Evolutionary conservation across 2,797 vertebrate genomes (phyloP).

Genomic region (Synaphobranchus kaupii): DNA sequence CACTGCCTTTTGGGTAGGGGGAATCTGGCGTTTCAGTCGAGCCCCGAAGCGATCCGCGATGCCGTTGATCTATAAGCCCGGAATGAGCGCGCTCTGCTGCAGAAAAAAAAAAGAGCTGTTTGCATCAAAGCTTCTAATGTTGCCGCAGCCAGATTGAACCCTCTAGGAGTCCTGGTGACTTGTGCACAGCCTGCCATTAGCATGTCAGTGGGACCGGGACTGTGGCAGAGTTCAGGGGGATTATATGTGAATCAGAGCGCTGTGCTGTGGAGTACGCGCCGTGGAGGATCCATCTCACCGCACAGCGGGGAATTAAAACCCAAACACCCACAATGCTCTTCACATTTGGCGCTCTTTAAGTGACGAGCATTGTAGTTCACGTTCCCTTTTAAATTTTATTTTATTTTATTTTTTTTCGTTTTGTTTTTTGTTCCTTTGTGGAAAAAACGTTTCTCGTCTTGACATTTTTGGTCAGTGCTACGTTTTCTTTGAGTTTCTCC

Average conservation of each 20-base stretch:
- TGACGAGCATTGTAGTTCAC: not conserved
- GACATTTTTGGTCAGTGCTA: not conserved
- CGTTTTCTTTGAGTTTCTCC: not conserved
- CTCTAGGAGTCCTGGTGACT: not conserved
- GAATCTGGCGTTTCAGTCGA: conserved; percentile 54
- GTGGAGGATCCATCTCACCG: conserved; percentile 42
- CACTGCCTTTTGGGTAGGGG: conserved; percentile 41
- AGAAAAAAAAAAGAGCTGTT: not conserved
- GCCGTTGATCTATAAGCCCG: conserved; percentile 61
- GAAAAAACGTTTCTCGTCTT: not conserved
- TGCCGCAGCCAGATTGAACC: not conserved
- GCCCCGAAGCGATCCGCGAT: conserved; percentile 56
- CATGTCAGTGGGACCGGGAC: not conserved
- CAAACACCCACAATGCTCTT: not conserved
- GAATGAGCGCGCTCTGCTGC: conserved; percentile 24
- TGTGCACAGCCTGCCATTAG: not conserved
- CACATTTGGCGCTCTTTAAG: not conserved
- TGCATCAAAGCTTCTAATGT: not conserved
- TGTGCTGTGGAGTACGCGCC: not conserved
- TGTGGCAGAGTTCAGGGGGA: not conserved
- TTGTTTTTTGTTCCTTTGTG: not conserved
- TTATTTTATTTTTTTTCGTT: too few relatives aligned
- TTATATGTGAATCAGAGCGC: not conserved
- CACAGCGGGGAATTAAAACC: conserved; percentile 27
- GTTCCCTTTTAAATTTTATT: not conserved